These are phyloP conservation scores for Lynx canadensis DNA, from an alignment of 2,113 vertebrate genomes.

Conservation along the genomic window DNA sequence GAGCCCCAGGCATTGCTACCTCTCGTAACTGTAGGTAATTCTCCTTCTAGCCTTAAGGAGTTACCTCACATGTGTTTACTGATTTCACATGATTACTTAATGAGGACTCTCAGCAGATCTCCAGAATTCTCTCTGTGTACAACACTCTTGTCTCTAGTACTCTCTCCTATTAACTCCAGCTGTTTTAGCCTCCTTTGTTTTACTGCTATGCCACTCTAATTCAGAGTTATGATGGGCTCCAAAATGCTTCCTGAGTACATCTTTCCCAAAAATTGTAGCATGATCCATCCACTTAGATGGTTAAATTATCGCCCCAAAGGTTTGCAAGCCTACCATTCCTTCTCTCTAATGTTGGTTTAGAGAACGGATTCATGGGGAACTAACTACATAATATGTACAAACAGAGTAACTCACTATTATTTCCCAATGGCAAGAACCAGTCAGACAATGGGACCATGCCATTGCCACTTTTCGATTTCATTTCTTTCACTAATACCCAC, in stretches of 20 bases:
- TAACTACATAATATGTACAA: neutral
- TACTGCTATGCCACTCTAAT: neutral
- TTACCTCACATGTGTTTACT: neutral
- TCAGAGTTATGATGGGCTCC: neutral
- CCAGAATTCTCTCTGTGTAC: neutral
- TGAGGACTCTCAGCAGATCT: neutral
- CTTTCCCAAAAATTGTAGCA: neutral
- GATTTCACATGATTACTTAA: neutral
- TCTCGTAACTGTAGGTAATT: neutral
- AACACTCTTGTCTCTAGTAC: neutral
- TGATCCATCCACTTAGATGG: neutral
- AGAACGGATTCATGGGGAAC: slow-evolving; percentile 8
- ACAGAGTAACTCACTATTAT: neutral
- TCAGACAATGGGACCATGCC: neutral
- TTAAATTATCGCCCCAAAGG: neutral
- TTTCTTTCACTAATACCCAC: neutral
- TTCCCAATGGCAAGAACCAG: neutral
- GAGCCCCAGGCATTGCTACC: neutral
- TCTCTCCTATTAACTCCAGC: neutral
- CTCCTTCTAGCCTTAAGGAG: neutral
- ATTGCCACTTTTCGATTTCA: neutral
- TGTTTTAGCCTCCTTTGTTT: neutral
- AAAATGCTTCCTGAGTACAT: neutral
- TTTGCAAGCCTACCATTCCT: neutral
- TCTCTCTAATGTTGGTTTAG: neutral